Evolutionary conservation across 2,888 invertebrate species (phyloP).

Genomic region (Erebia epiphron): DNA sequence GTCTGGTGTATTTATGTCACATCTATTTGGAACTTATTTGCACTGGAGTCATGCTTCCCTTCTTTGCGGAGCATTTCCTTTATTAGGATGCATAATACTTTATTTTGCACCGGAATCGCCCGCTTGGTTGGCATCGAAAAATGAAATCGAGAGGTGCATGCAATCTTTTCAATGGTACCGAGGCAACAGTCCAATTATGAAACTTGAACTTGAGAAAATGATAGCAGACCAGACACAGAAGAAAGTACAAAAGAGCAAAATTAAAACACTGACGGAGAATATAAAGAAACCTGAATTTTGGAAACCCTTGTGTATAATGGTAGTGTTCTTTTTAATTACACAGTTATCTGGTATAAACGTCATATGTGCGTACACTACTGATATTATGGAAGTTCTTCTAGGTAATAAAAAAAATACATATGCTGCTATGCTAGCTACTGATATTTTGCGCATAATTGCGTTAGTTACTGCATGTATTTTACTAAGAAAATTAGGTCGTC

Average conservation of each 20-base stretch:
- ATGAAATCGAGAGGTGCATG: constrained; percentile 82
- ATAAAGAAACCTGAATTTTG: constrained; percentile 82
- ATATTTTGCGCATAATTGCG: constrained; percentile 83
- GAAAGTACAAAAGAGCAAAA: constrained; percentile 59
- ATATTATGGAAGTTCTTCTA: constrained; percentile 84
- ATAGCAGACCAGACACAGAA: constrained; percentile 66
- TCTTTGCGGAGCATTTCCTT: constrained; percentile 79
- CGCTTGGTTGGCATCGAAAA: constrained; percentile 85
- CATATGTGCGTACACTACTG: constrained; percentile 87
- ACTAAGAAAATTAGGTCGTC: constrained; percentile 83
- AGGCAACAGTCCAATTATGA: constrained; percentile 74
- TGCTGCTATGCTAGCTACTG: constrained; percentile 85
- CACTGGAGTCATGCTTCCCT: constrained; percentile 84
- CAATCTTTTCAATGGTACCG: constrained; percentile 84
- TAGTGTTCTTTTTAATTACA: constrained; percentile 85
- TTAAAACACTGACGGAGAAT: constrained; percentile 62
- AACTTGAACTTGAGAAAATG: constrained; percentile 77
- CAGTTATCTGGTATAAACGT: constrained; percentile 89
- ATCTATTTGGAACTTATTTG: constrained; percentile 85
- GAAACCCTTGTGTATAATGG: constrained; percentile 84
- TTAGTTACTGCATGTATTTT: constrained; percentile 84
- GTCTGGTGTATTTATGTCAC: constrained; percentile 85
- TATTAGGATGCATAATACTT: constrained; percentile 78
- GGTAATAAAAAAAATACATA: constrained; percentile 80
- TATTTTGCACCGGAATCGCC: constrained; percentile 87